Base-by-base conservation (phyloP, 1,140 invertebrate species). In the Pectinophora gossypiella region DNA sequence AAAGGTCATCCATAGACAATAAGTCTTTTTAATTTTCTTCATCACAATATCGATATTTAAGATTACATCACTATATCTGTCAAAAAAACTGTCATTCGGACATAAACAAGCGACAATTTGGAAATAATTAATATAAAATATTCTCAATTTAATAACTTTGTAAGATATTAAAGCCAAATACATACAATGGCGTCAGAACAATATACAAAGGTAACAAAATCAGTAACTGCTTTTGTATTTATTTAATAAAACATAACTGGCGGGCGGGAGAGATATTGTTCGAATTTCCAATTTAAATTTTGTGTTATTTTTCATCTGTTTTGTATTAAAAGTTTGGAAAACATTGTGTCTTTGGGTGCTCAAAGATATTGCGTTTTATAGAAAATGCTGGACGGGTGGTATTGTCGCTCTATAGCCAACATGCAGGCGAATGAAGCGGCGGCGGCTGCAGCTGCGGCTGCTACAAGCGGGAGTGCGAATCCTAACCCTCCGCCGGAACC, bases 371-470 rank as follows among this genome's bases (percentile, higher is more conserved):
- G 19, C 52, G n/a, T n/a, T n/a, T n/a, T n/a, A n/a, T n/a, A 83
- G 76, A 89, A 88, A 82, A 95, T 95, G 93, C 89, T 94, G 63
- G 93, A 94, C 75, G 93, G 93, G 67, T 95, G 93, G 93, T 95
- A 94, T 75, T 94, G 93, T 83, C 91, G 93, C 63, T 93, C 93
- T 50, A 91, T 95, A 73, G 93, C 93, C 54, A 94, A 92, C 83
- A 93, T 93, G 88, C 92, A 93, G 67, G 90, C 91, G 50, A 90
- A 89, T 50, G 90, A 90, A 87, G 92, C 69, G 61, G 89, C 80
- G 21, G 88, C 67, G 61, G 82, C 65, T 1, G 81, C 73, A 48
- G 80, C 68, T 38, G 74, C 54, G 32, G 60, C 68, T 10, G n/a
- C n/a, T n/a, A 88, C 67, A 62, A 82, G 66, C 1, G 81, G 74